phyloP scores from a whole-genome alignment of 2,888 invertebrate species.

The Rhorus exstirpatorius region DNA sequence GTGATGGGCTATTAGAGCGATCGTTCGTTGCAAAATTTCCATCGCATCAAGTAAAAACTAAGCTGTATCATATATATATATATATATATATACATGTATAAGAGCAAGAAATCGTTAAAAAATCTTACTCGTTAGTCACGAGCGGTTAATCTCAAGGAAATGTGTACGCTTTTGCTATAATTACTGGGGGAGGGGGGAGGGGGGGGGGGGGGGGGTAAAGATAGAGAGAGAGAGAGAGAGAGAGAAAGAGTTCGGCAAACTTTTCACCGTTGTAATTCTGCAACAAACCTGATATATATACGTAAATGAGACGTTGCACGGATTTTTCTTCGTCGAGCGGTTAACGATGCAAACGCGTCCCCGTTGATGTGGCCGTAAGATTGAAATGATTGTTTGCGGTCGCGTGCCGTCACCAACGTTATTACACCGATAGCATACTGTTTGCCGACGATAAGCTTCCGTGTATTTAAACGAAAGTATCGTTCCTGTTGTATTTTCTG shows the following conservation, averaged over 20 bases:
- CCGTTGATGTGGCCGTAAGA: conserved; percentile 61
- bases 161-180: conserved; percentile 7
- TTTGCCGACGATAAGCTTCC: conserved; percentile 75
- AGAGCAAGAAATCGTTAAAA: conserved; percentile 38
- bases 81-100: neutral
- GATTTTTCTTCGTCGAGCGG: conserved; percentile 72
- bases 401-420: conserved; percentile 55
- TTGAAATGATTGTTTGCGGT: conserved; percentile 83
- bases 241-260: conserved; percentile 28
- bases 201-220: neutral
- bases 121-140: conserved; percentile 65
- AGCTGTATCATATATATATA: neutral
- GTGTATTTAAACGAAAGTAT: conserved; percentile 70
- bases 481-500: conserved; percentile 41
- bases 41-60: conserved; percentile 4
- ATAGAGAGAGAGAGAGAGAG: conserved; percentile 12
- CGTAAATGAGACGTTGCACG: conserved; percentile 76
- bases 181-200: neutral
- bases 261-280: conserved; percentile 28
- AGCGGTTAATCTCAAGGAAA: conserved; percentile 54
- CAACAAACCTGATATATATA: conserved; percentile 26
- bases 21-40: conserved; percentile 17
- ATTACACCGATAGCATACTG: conserved; percentile 41
- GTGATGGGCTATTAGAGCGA: neutral
- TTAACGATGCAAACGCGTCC: conserved; percentile 74